These are phyloP conservation scores for Trachelus iudaicus DNA, from an alignment of 2,888 invertebrate genomes.

Conservation along the genomic window DNA sequence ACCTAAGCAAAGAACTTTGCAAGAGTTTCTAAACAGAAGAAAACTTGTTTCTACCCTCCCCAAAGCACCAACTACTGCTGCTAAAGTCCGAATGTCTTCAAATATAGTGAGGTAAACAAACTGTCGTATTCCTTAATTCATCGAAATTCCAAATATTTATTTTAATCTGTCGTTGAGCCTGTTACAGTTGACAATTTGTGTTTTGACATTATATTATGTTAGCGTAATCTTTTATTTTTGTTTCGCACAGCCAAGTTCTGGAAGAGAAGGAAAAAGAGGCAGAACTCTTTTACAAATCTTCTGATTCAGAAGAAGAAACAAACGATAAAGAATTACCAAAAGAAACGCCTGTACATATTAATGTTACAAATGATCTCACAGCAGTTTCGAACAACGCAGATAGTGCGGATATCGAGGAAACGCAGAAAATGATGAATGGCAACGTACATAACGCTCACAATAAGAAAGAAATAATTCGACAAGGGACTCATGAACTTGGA, in stretches of 20 bases:
- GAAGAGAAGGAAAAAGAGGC: slow-evolving; percentile 81
- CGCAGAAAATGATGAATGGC: slow-evolving; percentile 24
- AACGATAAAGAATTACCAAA: not conserved
- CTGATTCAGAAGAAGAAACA: slow-evolving; percentile 67
- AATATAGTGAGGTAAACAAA: slow-evolving; percentile 62
- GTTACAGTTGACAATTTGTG: slow-evolving; percentile 1
- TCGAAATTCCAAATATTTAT: not conserved
- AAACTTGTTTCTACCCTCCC: slow-evolving; percentile 51
- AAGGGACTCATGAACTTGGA: slow-evolving; percentile 31
- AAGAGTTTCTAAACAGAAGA: slow-evolving; percentile 78
- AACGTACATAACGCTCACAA: slow-evolving; percentile 32
- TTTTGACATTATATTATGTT: slow-evolving; percentile 5
- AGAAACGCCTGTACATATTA: not conserved
- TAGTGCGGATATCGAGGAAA: slow-evolving; percentile 21
- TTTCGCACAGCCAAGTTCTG: slow-evolving; percentile 70
- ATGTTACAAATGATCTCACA: not conserved
- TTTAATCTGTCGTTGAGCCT: not conserved
- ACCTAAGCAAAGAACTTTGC: slow-evolving; percentile 81
- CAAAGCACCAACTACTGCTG: slow-evolving; percentile 62
- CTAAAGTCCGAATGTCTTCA: slow-evolving; percentile 74
- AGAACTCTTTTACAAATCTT: slow-evolving; percentile 80
- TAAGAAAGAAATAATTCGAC: slow-evolving; percentile 35
- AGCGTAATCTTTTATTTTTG: slow-evolving; percentile 18
- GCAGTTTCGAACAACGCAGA: not conserved
- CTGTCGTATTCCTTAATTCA: not conserved